Evolutionary conservation across 2,888 invertebrate species (phyloP), one percentile per base, ranked within the genome.

Genomic region (Lepidonotus clava): DNA sequence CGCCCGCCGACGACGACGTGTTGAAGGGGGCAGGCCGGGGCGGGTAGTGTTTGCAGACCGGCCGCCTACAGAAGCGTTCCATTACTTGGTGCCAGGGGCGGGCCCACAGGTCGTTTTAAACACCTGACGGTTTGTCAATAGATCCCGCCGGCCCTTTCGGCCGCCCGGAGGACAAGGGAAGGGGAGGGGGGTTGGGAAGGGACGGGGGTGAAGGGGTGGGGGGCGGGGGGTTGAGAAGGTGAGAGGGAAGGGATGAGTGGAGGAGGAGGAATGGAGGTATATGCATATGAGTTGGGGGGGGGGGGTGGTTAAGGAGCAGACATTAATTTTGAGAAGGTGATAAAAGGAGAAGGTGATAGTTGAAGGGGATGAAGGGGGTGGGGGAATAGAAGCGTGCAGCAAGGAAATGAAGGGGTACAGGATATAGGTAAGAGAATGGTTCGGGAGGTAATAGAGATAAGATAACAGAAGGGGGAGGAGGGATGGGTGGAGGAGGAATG

Each of bases 91-190:
- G 38, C 71, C 36, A 38, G 38, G 71, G 36, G 71, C 71, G 71
- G 21, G 34, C 71, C 71, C 21, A 18, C 21, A 21, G 71, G 36
- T 21, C 36, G 21, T 71, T 71, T 71, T 71, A 71, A 71, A 71
- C 71, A 71, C 36, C 71, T 71, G 71, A 36, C 71, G 38, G 34
- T 36, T 38, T 71, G 71, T 71, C 71, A 71, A 71, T 38, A 61
- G 61, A 24, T 61, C 4, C 28, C 11, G 61, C n/a, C 28, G 5
- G 61, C 61, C 46, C 8, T 18, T 18, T 11, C 61, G 24, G 46
- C 46, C 6, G 28, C 11, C 24, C 11, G 24, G 61, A 28, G 28
- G 28, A 61, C 61, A 61, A 4, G 24, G 24, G 28, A 11, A 32
- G 28, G 53, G 1, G 24, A 11, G 28, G n/a, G 61, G 28, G 53